Evolutionary conservation across 1,140 invertebrate species (phyloP).

Genomic region (Leguminivora glycinivorella): DNA sequence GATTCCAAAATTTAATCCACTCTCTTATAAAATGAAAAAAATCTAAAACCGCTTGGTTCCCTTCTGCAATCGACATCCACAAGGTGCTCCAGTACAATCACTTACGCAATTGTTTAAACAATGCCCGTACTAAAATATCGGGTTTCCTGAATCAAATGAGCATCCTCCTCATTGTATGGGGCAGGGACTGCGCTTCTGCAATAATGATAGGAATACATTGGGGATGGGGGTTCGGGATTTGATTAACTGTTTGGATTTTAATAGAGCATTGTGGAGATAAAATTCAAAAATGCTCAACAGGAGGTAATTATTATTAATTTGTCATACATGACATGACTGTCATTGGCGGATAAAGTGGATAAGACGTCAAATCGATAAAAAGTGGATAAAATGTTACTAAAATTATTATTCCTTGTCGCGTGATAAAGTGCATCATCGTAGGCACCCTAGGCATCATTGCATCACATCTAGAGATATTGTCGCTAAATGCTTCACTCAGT

Average conservation of each 20-base stretch:
- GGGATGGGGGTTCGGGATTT: conserved; percentile 7
- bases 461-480: too few species aligned
- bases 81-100: conserved; percentile 32
- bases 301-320: too few species aligned
- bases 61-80: not conserved
- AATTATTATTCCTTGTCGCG: too few species aligned
- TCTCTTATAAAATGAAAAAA: not conserved
- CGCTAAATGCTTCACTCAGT: too few species aligned
- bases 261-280: not conserved
- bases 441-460: too few species aligned
- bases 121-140: conserved; percentile 31
- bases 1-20: not conserved
- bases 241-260: not conserved
- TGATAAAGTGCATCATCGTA: too few species aligned
- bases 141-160: conserved; percentile 30
- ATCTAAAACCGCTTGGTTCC: conserved; percentile 8
- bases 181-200: not conserved
- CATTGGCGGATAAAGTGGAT: too few species aligned
- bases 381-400: too few species aligned
- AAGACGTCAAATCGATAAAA: too few species aligned
- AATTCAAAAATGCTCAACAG: not conserved
- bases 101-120: conserved; percentile 35
- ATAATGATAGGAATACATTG: conserved; percentile 14
- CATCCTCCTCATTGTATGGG: conserved; percentile 15
- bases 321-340: too few species aligned